phyloP scores from a whole-genome alignment of 2,113 vertebrate species.

The Nothoprocta pentlandii region DNA sequence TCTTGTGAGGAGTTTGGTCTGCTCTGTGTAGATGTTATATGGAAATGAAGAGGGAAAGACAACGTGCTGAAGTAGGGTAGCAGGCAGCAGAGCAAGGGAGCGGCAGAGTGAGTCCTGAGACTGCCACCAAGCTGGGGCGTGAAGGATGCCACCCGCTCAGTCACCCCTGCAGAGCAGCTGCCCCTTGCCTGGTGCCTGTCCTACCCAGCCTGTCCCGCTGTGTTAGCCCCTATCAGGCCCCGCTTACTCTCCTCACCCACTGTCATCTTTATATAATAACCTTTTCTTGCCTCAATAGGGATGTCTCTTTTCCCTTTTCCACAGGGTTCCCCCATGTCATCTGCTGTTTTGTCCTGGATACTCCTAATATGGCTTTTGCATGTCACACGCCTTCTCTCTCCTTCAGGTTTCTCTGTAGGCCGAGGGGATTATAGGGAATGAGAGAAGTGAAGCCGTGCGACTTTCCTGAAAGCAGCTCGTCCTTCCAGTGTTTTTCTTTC shows the following conservation, averaged over 20 bases:
- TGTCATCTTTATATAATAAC: not conserved
- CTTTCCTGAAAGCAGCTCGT: not conserved
- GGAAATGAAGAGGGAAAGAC: not conserved
- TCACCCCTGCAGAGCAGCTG: not conserved
- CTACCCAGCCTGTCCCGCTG: not conserved
- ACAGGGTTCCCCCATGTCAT: not conserved
- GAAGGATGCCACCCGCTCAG: not conserved
- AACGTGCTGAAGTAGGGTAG: not conserved
- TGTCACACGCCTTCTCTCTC: fast-evolving
- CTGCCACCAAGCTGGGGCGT: not conserved
- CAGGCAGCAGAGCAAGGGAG: not conserved
- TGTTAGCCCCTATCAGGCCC: not conserved
- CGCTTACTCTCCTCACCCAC: not conserved
- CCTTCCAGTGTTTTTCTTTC: not conserved
- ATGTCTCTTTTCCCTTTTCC: not conserved
- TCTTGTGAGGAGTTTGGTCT: not conserved
- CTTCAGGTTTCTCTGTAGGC: not conserved
- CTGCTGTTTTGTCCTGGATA: not conserved
- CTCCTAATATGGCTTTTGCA: not conserved
- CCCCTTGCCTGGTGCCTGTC: not conserved
- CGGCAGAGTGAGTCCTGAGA: not conserved
- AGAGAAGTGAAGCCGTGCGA: not conserved
- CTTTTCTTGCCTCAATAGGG: not conserved
- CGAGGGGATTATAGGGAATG: not conserved
- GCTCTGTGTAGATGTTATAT: not conserved